Percentiles rank a stretch among this genome's conserved stretches.
Conservation (phyloP, 2,888 invertebrate species). For the Eucriotettix oculatus region DNA sequence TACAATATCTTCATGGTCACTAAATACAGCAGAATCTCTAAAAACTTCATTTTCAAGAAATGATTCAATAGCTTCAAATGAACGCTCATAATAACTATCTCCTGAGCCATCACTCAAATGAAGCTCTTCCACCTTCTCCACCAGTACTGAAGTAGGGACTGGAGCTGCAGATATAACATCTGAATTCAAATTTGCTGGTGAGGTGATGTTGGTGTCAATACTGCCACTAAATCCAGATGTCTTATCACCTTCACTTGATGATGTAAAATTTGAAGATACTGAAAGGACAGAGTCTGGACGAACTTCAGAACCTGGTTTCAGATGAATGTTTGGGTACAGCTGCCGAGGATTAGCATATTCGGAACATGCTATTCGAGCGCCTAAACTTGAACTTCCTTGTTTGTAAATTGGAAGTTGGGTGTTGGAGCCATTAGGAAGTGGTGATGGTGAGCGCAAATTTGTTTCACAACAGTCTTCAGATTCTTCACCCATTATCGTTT, state of each 20-base stretch:
- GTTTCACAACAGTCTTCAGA: constrained; percentile 4
- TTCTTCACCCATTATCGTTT: constrained; percentile 18
- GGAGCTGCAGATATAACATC: not conserved
- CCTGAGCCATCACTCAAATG: constrained; percentile 31
- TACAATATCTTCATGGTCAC: constrained; percentile 45
- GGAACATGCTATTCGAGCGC: constrained; percentile 67
- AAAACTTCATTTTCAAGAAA: constrained; percentile 47
- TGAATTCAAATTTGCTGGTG: constrained; percentile 4
- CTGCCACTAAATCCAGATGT: constrained; percentile 16
- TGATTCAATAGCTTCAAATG: constrained; percentile 57
- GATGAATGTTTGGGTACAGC: constrained; percentile 29
- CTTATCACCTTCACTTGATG: constrained; percentile 33
- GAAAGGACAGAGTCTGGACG: constrained; percentile 33
- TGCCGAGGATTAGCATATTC: constrained; percentile 73
- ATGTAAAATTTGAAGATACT: constrained; percentile 37
- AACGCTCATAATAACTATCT: constrained; percentile 59
- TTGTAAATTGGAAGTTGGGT: constrained; percentile 36
- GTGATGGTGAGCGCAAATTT: constrained; percentile 8
- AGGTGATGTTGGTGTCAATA: constrained; percentile 14
- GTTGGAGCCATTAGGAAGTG: constrained; percentile 6
- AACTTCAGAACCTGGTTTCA: constrained; percentile 16
- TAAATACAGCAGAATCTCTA: constrained; percentile 70
- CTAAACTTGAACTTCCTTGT: constrained; percentile 66
- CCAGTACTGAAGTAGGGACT: not conserved
- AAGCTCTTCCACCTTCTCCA: constrained; percentile 17